Evolutionary conservation across 2,113 vertebrate genomes (phyloP).

Genomic region (Scopus umbretta): DNA sequence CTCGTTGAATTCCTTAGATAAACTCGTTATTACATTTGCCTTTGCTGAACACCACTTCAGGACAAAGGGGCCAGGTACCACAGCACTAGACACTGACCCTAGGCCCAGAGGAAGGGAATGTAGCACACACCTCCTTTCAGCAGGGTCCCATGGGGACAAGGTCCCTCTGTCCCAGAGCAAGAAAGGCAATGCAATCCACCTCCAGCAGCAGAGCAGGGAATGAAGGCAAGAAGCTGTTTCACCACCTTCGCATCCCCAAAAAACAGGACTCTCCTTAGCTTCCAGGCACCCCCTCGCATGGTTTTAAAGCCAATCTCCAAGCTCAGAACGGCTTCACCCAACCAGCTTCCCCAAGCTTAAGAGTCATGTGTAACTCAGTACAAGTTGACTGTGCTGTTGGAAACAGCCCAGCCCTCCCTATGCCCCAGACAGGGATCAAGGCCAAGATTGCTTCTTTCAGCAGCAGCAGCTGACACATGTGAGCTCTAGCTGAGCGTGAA

Average conservation of each 20-base stretch:
- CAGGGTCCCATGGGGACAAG: neutral
- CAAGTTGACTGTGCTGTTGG: neutral
- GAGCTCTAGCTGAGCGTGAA: neutral
- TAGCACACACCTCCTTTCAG: neutral
- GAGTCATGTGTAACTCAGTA: neutral
- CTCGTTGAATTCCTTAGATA: slow-evolving; percentile 2
- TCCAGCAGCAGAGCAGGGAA: neutral
- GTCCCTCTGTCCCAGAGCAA: neutral
- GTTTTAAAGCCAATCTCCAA: neutral
- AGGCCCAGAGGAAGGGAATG: neutral
- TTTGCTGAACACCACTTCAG: neutral
- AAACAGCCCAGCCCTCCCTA: neutral
- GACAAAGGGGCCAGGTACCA: neutral
- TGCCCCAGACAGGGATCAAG: neutral
- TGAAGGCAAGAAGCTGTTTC: neutral
- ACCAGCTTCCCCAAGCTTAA: neutral
- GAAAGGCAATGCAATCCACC: neutral
- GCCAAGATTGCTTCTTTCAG: neutral
- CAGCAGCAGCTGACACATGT: neutral
- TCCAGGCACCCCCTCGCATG: neutral
- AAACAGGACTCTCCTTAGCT: neutral
- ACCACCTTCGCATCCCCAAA: neutral
- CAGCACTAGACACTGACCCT: neutral
- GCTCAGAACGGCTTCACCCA: neutral
- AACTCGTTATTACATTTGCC: neutral